phyloP scores from a whole-genome alignment of 35 echinoderm and acorn worm genomes.

The Holothuria glaberrima region DNA sequence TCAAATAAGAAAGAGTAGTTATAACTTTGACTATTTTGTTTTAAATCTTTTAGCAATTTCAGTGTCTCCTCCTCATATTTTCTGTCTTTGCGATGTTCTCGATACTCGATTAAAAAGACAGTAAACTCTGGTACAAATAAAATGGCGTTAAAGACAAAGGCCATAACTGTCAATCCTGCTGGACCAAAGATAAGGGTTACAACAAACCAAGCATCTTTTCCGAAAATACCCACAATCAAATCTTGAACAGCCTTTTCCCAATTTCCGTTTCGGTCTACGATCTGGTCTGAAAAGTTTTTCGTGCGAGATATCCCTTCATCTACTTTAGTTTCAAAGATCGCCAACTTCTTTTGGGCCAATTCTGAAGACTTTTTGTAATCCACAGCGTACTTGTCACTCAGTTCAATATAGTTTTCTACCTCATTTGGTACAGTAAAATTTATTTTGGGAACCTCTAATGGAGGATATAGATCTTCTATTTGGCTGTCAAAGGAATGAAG shows the following conservation, averaged over 20 bases:
- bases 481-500: background rate
- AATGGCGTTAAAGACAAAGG: background rate
- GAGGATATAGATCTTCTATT: background rate
- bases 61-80: background rate
- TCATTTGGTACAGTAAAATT: background rate
- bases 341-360: background rate
- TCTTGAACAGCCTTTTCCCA: background rate
- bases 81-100: background rate
- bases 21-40: too few species aligned
- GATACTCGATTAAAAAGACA: constrained; percentile 1
- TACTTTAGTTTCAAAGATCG: background rate
- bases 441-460: background rate
- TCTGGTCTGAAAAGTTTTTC: constrained; percentile 24
- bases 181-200: background rate
- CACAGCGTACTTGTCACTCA: background rate
- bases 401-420: background rate
- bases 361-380: background rate
- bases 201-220: constrained; percentile 3
- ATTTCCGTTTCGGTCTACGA: background rate
- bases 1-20: too few species aligned
- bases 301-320: background rate
- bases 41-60: too few species aligned
- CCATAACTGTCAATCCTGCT: background rate
- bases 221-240: background rate
- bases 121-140: constrained; percentile 10